A percentile compares a stretch with the other conserved stretches of the same genome.
Evolutionary conservation across 2,797 vertebrate species (phyloP).

Genomic region (Tokudaia muenninki): DNA sequence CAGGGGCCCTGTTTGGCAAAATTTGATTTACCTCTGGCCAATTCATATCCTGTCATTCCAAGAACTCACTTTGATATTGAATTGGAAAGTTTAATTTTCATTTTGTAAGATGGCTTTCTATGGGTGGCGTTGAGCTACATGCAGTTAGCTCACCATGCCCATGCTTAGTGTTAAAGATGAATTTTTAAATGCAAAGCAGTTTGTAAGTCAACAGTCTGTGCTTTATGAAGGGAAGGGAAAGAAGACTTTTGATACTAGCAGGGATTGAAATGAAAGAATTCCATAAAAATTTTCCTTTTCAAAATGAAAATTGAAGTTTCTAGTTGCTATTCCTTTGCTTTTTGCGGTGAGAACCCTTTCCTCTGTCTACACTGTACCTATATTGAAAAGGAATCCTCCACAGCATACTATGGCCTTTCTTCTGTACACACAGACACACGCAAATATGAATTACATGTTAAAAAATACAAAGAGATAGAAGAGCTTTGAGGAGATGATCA

Average conservation of each 20-base stretch:
- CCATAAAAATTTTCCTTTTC: not conserved
- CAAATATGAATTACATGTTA: not conserved
- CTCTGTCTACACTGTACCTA: not conserved
- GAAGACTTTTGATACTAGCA: not conserved
- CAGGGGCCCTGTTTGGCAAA: slow-evolving; percentile 25
- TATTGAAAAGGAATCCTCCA: not conserved
- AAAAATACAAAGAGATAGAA: not conserved
- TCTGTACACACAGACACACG: not conserved
- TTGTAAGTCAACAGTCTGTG: not conserved
- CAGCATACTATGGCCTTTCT: not conserved
- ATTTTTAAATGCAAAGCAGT: not conserved
- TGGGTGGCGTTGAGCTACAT: not conserved
- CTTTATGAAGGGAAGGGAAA: not conserved
- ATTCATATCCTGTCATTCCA: slow-evolving; percentile 41
- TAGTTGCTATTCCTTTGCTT: not conserved
- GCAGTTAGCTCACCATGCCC: not conserved
- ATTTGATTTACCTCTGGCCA: slow-evolving; percentile 48
- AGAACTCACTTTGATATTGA: not conserved
- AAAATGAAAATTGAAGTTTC: not conserved
- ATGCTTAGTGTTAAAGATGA: not conserved
- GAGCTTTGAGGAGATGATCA: not conserved
- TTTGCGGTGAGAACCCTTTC: not conserved
- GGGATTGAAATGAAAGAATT: not conserved
- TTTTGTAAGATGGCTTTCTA: not conserved
- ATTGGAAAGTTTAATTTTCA: slow-evolving; percentile 20